Conservation (phyloP, 2,888 invertebrate species). For the Cataglyphis altisquamis region DNA sequence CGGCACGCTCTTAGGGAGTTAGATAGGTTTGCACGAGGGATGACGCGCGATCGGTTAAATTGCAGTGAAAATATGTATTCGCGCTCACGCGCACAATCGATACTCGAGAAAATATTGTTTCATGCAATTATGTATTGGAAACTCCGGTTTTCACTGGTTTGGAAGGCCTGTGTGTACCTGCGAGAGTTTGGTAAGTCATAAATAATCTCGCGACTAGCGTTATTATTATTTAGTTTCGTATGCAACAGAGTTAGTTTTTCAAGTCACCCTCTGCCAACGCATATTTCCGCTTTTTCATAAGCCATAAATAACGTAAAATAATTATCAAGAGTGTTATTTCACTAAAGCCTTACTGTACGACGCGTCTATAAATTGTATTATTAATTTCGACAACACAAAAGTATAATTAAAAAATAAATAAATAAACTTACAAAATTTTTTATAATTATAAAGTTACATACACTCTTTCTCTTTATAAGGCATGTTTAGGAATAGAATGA, state of each 20-base stretch:
- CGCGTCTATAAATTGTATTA: not conserved
- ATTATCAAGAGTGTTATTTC: slow-evolving; percentile 31
- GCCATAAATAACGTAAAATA: slow-evolving; percentile 20
- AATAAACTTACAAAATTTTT: not conserved
- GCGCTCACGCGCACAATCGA: slow-evolving; percentile 66
- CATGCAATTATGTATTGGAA: slow-evolving; percentile 47
- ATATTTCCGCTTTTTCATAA: slow-evolving; percentile 29
- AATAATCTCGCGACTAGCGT: slow-evolving; percentile 41
- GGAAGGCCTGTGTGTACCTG: slow-evolving; percentile 8
- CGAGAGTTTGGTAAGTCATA: slow-evolving; percentile 48
- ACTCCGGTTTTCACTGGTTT: slow-evolving; percentile 7
- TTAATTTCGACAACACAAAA: not conserved
- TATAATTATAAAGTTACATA: not conserved
- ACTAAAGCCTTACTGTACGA: slow-evolving; percentile 19
- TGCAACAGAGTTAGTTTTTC: slow-evolving; percentile 42
- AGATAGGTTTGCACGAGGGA: slow-evolving; percentile 66
- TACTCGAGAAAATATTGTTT: slow-evolving; percentile 69
- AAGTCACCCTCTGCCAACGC: slow-evolving; percentile 1
- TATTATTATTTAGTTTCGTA: slow-evolving; percentile 45
- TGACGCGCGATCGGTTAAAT: slow-evolving; percentile 73
- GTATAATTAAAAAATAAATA: not conserved
- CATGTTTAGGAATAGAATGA: not conserved
- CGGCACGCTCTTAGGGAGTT: slow-evolving; percentile 70
- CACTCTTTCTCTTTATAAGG: not conserved
- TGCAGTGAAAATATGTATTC: slow-evolving; percentile 62